Conservation (phyloP, 2,888 invertebrate genomes). For the Platycnemis pennipes region DNA sequence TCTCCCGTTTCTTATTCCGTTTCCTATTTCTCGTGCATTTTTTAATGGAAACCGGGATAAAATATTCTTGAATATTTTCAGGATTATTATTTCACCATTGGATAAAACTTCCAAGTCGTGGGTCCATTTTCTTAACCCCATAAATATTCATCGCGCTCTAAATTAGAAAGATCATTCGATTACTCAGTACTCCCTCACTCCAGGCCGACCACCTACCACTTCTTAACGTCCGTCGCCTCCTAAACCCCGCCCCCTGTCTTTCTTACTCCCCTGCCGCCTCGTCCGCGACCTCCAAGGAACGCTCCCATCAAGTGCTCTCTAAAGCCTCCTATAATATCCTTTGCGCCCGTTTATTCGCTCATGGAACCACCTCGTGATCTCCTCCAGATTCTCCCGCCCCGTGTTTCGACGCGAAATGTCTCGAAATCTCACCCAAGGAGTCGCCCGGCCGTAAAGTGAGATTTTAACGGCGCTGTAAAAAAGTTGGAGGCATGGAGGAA, state of each 20-base stretch:
- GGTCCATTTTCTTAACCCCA: background rate
- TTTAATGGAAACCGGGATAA: background rate
- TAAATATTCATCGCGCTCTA: slow-evolving; percentile 41
- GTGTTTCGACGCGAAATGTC: slow-evolving; percentile 52
- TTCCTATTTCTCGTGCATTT: background rate
- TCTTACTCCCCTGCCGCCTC: background rate
- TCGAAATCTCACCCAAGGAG: slow-evolving; percentile 45
- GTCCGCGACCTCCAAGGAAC: background rate
- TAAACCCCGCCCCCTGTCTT: background rate
- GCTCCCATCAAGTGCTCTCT: slow-evolving; percentile 3
- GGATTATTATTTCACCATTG: background rate
- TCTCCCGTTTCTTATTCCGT: background rate
- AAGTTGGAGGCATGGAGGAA: background rate
- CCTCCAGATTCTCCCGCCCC: slow-evolving; percentile 1
- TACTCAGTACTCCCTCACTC: background rate
- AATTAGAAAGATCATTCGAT: slow-evolving; percentile 23
- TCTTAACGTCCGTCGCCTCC: background rate
- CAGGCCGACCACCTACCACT: background rate
- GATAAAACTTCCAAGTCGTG: slow-evolving; percentile 10
- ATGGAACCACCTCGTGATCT: slow-evolving; percentile 36
- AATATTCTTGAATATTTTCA: background rate
- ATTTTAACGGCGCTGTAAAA: slow-evolving; percentile 65
- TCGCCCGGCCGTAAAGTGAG: slow-evolving; percentile 61
- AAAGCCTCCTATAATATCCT: slow-evolving; percentile 9
- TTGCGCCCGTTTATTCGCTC: background rate